Conservation (phyloP, 1,140 invertebrate species). For the Ruditapes philippinarum region DNA sequence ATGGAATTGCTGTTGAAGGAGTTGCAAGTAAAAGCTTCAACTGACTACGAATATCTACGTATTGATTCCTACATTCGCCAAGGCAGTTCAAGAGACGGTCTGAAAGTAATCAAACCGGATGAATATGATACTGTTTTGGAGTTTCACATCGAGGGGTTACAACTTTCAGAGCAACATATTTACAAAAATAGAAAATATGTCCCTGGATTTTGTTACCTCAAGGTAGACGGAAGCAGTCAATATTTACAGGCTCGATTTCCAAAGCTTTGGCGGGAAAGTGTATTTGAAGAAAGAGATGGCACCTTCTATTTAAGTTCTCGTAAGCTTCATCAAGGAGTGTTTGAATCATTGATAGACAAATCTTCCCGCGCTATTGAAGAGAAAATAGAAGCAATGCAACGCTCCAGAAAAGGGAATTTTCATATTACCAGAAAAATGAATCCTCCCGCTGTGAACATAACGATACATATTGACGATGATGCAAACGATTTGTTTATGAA, state of each 20-base stretch:
- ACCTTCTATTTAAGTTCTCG: conserved; percentile 11
- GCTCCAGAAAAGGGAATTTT: background rate
- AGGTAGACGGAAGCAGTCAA: background rate
- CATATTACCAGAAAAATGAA: conserved; percentile 43
- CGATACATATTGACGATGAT: conserved; percentile 5
- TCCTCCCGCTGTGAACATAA: conserved; percentile 45
- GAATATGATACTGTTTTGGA: conserved; percentile 46
- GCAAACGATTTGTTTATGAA: background rate
- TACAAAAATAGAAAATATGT: background rate
- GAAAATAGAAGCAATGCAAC: background rate
- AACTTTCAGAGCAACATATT: background rate
- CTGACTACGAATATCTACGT: conserved; percentile 3
- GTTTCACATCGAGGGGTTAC: conserved; percentile 12
- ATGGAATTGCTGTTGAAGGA: conserved; percentile 2
- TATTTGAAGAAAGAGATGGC: background rate
- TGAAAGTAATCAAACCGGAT: conserved; percentile 41
- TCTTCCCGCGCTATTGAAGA: conserved; percentile 2
- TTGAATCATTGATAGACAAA: conserved; percentile 43
- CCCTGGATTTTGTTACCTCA: conserved; percentile 11
- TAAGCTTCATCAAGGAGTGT: conserved; percentile 20
- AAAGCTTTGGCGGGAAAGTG: background rate
- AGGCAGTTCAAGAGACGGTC: conserved; percentile 49
- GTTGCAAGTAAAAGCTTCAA: background rate
- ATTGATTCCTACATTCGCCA: conserved; percentile 53
- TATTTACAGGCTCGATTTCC: background rate